These are phyloP conservation scores for Heliconius erato DNA, from an alignment of 2,888 invertebrate genomes.

Conservation along the genomic window DNA sequence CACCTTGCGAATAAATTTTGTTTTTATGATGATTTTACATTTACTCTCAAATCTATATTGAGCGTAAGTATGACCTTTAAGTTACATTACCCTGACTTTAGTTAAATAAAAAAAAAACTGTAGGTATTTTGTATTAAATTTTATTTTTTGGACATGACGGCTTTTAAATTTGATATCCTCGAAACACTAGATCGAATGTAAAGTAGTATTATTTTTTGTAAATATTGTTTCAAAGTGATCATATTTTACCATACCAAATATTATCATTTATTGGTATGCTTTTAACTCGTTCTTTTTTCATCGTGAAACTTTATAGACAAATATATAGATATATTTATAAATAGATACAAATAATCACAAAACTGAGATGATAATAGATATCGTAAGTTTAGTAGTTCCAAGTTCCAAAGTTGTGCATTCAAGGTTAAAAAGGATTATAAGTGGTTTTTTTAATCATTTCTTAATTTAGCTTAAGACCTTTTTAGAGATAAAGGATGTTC, in stretches of 20 bases:
- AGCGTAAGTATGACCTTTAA: not conserved
- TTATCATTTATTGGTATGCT: too few relatives aligned
- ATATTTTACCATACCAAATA: not conserved
- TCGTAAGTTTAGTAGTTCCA: not conserved
- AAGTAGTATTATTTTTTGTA: not conserved
- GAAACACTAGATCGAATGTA: not conserved
- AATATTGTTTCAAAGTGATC: not conserved
- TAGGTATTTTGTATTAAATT: not conserved
- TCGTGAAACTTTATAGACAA: not conserved
- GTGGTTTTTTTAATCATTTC: not conserved
- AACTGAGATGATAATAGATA: not conserved
- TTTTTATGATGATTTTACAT: not conserved
- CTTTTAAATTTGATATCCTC: not conserved
- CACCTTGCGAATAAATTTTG: conserved; percentile 55
- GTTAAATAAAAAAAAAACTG: not conserved
- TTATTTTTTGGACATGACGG: not conserved
- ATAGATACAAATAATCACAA: not conserved
- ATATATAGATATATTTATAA: too few relatives aligned
- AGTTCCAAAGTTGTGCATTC: not conserved
- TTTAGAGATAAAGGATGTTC: conserved; percentile 57
- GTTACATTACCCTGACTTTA: not conserved
- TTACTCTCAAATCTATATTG: conserved; percentile 5
- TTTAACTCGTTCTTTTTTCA: not conserved
- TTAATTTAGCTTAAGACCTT: not conserved
- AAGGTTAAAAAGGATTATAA: too few relatives aligned